phyloP scores from a whole-genome alignment of 1,140 invertebrate species.

The Goniozus legneri region DNA sequence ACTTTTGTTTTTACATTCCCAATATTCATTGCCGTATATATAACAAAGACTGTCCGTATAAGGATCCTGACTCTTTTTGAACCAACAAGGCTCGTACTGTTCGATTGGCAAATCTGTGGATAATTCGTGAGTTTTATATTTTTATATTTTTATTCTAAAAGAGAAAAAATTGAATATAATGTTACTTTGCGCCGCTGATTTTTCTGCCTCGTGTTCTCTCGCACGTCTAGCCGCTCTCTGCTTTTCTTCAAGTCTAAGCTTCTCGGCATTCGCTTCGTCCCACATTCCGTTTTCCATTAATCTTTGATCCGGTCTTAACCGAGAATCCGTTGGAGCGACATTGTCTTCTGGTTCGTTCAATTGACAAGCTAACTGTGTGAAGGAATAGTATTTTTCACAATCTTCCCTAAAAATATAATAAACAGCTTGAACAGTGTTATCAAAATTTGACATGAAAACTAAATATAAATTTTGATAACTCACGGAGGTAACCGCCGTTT shows the following conservation, averaged over 20 bases:
- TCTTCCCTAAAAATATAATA: constrained; percentile 63
- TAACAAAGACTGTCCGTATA: constrained; percentile 80
- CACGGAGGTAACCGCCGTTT: constrained; percentile 72
- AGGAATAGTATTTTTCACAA: constrained; percentile 84
- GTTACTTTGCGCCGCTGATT: constrained; percentile 68
- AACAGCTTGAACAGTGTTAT: neutral
- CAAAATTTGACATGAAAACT: neutral
- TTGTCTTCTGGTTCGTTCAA: constrained; percentile 92
- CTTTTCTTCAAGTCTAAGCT: constrained; percentile 91
- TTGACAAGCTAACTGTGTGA: constrained; percentile 92
- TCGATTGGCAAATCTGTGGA: constrained; percentile 67
- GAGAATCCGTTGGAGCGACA: constrained; percentile 92
- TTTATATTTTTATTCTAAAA: neutral
- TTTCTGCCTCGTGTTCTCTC: constrained; percentile 77
- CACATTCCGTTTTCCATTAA: constrained; percentile 95
- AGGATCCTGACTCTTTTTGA: constrained; percentile 77
- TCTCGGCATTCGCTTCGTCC: constrained; percentile 94
- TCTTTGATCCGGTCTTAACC: constrained; percentile 91
- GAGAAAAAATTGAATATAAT: neutral
- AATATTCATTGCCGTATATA: constrained; percentile 86
- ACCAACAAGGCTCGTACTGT: constrained; percentile 88
- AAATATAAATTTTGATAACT: constrained; percentile 43
- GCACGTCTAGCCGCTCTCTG: constrained; percentile 73
- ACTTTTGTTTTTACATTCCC: constrained; percentile 83
- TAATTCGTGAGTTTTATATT: constrained; percentile 10